A percentile compares a stretch with the other conserved stretches of the same genome.
These are phyloP conservation scores for Chaenodraco wilsoni DNA, from an alignment of 2,797 vertebrate genomes.

Conservation along the genomic window DNA sequence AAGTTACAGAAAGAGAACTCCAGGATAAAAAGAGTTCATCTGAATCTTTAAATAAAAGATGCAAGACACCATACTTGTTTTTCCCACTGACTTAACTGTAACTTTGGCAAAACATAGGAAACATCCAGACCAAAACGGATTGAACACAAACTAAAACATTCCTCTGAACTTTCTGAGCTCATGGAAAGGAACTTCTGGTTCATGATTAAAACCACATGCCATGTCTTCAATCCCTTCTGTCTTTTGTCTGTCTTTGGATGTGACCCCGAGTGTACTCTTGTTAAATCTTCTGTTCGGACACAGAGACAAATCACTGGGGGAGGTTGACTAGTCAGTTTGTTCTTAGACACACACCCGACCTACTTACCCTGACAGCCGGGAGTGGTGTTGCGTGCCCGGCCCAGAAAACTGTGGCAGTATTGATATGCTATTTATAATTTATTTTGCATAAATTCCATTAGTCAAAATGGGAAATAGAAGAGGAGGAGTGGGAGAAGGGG, in stretches of 20 bases:
- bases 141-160: conserved; percentile 11
- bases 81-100: conserved; percentile 4
- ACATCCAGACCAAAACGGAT: conserved; percentile 36
- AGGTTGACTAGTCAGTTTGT: conserved; percentile 32
- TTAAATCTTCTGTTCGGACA: conserved; percentile 54
- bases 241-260: conserved; percentile 55
- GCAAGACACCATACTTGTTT: conserved; percentile 25
- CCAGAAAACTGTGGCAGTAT: conserved; percentile 73
- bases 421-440: conserved; percentile 85
- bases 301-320: conserved; percentile 22
- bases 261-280: conserved; percentile 49
- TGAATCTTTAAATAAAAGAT: conserved; percentile 28
- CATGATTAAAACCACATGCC: conserved; percentile 55
- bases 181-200: conserved; percentile 49
- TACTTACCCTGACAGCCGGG: conserved; percentile 75
- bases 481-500: conserved; percentile 52
- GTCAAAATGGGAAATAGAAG: conserved; percentile 69
- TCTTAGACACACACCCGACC: conserved; percentile 64
- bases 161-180: conserved; percentile 51
- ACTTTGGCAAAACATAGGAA: conserved; percentile 25
- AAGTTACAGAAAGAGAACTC: neutral
- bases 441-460: conserved; percentile 84
- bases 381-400: conserved; percentile 67
- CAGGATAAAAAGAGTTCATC: conserved; percentile 5
- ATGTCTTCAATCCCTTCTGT: conserved; percentile 23